Conservation (phyloP, 2,797 vertebrate species). For the Silurus aristotelis region DNA sequence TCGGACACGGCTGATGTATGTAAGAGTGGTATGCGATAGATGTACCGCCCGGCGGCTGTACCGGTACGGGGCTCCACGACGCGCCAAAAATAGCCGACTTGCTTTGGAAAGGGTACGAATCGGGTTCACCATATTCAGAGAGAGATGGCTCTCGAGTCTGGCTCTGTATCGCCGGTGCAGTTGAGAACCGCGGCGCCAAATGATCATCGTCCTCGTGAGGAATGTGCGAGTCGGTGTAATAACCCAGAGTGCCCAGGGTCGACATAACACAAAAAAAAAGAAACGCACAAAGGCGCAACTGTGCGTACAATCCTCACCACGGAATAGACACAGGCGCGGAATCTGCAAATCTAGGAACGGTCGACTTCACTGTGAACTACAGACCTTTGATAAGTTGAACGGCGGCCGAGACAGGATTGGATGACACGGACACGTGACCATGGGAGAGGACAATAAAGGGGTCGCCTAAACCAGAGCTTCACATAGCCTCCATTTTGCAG, state of each 20-base stretch:
- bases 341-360: constrained; percentile 84
- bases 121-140: constrained; percentile 89
- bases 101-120: constrained; percentile 88
- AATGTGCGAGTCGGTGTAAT: constrained; percentile 90
- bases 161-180: constrained; percentile 74
- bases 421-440: constrained; percentile 83
- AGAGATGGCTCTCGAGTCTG: constrained; percentile 82
- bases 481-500: constrained; percentile 95
- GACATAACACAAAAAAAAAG: constrained; percentile 79
- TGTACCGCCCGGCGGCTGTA: constrained; percentile 78
- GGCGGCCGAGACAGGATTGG: constrained; percentile 88
- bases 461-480: constrained; percentile 92
- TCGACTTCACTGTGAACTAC: constrained; percentile 87
- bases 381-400: constrained; percentile 93
- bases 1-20: constrained; percentile 84
- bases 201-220: constrained; percentile 88
- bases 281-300: constrained; percentile 42
- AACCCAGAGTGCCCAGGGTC: constrained; percentile 87
- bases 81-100: constrained; percentile 90
- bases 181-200: constrained; percentile 83
- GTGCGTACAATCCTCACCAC: constrained; percentile 58
- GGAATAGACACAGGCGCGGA: constrained; percentile 74
- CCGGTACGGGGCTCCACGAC: constrained; percentile 87
- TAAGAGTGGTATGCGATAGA: constrained; percentile 84
- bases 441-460: constrained; percentile 97